Evolutionary conservation across 2,888 invertebrate species (phyloP).

Genomic region (Epicampocera succincta): DNA sequence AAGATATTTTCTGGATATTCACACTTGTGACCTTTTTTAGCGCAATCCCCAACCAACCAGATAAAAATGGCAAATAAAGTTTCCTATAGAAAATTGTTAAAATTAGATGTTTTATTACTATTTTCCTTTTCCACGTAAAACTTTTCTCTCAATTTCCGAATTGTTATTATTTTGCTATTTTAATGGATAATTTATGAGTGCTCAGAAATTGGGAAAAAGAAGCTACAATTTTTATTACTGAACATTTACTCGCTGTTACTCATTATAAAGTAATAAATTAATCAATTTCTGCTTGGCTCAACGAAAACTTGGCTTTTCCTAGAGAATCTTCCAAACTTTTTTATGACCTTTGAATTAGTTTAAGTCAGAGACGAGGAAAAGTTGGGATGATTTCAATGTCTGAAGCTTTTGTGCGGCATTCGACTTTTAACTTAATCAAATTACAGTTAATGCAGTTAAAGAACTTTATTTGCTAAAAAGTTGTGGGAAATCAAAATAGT

Average conservation of each 20-base stretch:
- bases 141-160: constrained; percentile 31
- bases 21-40: constrained; percentile 61
- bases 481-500: constrained; percentile 8
- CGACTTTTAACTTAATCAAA: neutral
- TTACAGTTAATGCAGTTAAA: constrained; percentile 10
- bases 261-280: constrained; percentile 69
- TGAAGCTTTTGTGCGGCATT: neutral
- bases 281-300: constrained; percentile 53
- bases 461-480: constrained; percentile 11
- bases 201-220: constrained; percentile 23
- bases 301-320: constrained; percentile 26
- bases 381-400: constrained; percentile 26
- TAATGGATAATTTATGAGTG: constrained; percentile 54
- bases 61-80: constrained; percentile 1
- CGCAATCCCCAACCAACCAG: neutral
- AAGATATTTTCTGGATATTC: constrained; percentile 57
- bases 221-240: constrained; percentile 51
- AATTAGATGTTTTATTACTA: constrained; percentile 33
- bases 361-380: neutral
- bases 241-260: constrained; percentile 49
- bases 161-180: constrained; percentile 38
- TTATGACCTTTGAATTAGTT: constrained; percentile 40
- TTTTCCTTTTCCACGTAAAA: constrained; percentile 30
- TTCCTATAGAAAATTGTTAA: constrained; percentile 24
- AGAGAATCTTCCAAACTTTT: constrained; percentile 15